phyloP scores from a whole-genome alignment of 2,797 vertebrate genomes.

The Tauraco hartlaubi region DNA sequence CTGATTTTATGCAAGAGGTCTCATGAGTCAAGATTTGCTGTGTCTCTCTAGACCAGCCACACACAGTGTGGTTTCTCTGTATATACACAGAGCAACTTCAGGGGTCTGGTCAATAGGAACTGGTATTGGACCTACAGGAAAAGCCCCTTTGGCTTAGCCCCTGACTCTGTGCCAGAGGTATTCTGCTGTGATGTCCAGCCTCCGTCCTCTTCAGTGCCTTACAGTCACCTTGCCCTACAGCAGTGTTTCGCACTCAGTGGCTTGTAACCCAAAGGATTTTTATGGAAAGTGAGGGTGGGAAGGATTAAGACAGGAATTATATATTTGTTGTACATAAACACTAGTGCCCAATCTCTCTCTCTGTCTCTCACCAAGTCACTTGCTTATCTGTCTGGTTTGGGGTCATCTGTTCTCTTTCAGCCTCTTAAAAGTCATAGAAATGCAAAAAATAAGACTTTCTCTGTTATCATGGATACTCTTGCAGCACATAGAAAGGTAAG shows the following conservation, averaged over 20 bases:
- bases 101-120: background rate
- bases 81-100: background rate
- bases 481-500: background rate
- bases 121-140: background rate
- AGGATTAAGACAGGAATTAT: background rate
- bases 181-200: background rate
- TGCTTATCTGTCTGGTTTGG: background rate
- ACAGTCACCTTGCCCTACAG: background rate
- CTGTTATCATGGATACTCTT: background rate
- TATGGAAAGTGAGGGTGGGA: background rate
- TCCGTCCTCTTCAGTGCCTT: background rate
- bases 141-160: background rate
- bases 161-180: background rate
- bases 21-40: rapidly evolving
- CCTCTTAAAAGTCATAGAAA: background rate
- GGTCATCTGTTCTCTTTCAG: background rate
- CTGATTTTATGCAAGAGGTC: background rate
- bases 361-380: background rate
- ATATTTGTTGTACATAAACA: background rate
- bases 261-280: background rate
- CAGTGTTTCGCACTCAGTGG: background rate
- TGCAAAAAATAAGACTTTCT: background rate
- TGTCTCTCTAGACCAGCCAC: background rate
- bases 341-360: background rate
- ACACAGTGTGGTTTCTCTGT: background rate